A percentile compares a stretch with the other conserved stretches of the same genome.
These are phyloP conservation scores for Drosophila falleni DNA, from an alignment of 2,888 invertebrate species.

Conservation along the genomic window DNA sequence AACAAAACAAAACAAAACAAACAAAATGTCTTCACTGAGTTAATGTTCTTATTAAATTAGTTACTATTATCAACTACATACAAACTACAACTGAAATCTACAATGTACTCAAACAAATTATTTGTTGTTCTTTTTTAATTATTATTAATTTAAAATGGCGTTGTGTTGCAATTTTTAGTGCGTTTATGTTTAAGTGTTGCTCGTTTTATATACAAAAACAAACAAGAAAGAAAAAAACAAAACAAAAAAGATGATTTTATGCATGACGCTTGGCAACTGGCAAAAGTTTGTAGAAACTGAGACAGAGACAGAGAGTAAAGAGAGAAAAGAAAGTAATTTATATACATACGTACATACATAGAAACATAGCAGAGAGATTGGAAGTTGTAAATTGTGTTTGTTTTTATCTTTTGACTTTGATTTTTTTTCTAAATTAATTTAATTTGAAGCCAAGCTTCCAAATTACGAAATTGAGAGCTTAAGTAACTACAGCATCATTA, in stretches of 20 bases:
- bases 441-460: constrained; percentile 69
- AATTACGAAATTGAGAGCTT: constrained; percentile 74
- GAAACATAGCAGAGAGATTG: constrained; percentile 7
- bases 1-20: constrained; percentile 43
- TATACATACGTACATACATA: constrained; percentile 4
- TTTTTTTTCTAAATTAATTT: constrained; percentile 70
- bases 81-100: constrained; percentile 38
- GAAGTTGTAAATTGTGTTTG: constrained; percentile 40
- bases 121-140: constrained; percentile 15
- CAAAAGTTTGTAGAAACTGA: constrained; percentile 49
- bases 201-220: constrained; percentile 48
- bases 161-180: constrained; percentile 50
- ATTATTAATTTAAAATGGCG: constrained; percentile 10
- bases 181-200: constrained; percentile 52
- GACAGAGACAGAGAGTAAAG: too few species aligned
- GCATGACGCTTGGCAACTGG: constrained; percentile 51
- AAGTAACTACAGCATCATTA: constrained; percentile 55
- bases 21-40: constrained; percentile 63
- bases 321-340: too few species aligned
- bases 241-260: constrained; percentile 31
- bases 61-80: constrained; percentile 39
- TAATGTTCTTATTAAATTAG: constrained; percentile 56
- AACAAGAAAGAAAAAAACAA: constrained; percentile 16
- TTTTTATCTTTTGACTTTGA: constrained; percentile 24
- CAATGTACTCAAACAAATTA: constrained; percentile 38